Percentiles rank a stretch among this genome's conserved stretches.
Evolutionary conservation across 2,888 invertebrate species (phyloP).

Genomic region (Thera obeliscata): DNA sequence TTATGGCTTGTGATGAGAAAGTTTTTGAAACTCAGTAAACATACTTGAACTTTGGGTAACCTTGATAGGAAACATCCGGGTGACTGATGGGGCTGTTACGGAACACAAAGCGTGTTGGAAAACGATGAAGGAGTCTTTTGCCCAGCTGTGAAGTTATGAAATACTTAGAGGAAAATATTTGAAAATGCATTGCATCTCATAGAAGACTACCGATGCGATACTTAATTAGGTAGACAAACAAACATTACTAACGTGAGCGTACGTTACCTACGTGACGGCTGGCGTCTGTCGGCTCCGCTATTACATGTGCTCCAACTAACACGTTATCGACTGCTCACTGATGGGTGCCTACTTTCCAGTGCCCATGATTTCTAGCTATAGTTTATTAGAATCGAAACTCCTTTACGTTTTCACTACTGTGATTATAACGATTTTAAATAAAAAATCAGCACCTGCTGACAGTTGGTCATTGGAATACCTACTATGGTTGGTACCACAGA

Average conservation of each 20-base stretch:
- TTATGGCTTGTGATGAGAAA: conserved; percentile 24
- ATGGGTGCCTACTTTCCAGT: not conserved
- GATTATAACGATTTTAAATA: too few relatives aligned
- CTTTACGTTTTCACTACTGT: not conserved
- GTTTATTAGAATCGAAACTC: not conserved
- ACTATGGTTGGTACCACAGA: too few relatives aligned
- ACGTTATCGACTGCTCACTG: conserved; percentile 3
- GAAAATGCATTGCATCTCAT: too few relatives aligned
- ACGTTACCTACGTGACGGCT: not conserved
- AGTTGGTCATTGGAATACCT: too few relatives aligned
- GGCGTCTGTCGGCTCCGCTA: conserved; percentile 9
- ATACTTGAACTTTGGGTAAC: conserved; percentile 14
- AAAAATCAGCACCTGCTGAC: too few relatives aligned
- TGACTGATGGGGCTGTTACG: too few relatives aligned
- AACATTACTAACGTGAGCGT: conserved; percentile 10
- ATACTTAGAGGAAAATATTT: too few relatives aligned
- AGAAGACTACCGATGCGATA: not conserved
- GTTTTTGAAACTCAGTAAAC: conserved; percentile 14
- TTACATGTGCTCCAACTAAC: not conserved
- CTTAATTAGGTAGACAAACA: not conserved
- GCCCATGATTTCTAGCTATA: not conserved
- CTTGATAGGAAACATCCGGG: conserved; percentile 1
- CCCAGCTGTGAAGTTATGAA: too few relatives aligned
- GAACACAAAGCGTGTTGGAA: too few relatives aligned
- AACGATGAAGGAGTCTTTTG: too few relatives aligned